Conservation (phyloP, 2,113 vertebrate species). For the Oreochromis aureus region DNA sequence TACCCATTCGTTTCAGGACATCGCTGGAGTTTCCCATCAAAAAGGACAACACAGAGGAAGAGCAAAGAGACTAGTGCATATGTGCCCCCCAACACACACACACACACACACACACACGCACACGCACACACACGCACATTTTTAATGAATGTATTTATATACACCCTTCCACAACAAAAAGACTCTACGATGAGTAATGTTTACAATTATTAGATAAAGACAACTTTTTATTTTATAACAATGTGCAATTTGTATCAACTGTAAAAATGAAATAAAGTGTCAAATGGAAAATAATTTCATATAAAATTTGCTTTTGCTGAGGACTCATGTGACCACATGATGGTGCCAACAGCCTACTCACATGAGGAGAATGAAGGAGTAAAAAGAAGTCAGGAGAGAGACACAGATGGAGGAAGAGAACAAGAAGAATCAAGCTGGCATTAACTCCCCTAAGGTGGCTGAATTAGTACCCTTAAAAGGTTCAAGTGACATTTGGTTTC, state of each 20-base stretch:
- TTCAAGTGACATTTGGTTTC: slow-evolving; percentile 48
- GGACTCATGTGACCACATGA: slow-evolving; percentile 8
- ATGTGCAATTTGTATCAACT: slow-evolving; percentile 14
- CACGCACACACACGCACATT: background rate
- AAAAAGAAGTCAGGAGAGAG: background rate
- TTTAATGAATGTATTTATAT: background rate
- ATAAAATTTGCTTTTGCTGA: background rate
- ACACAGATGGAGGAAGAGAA: background rate
- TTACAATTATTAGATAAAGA: background rate
- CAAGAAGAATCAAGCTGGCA: background rate
- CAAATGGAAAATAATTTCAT: background rate
- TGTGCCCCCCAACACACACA: background rate
- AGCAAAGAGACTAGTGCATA: slow-evolving; percentile 13
- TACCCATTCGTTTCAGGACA: slow-evolving; percentile 58
- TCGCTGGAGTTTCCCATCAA: slow-evolving; percentile 68
- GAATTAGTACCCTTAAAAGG: slow-evolving; percentile 39
- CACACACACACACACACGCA: background rate
- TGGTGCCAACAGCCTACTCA: slow-evolving; percentile 7
- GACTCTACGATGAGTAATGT: slow-evolving; percentile 8
- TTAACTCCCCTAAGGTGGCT: slow-evolving; percentile 1
- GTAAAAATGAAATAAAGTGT: slow-evolving; percentile 4
- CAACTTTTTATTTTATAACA: slow-evolving; percentile 26
- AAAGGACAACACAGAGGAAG: slow-evolving; percentile 19
- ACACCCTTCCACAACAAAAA: background rate
- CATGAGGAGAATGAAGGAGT: background rate